Evolutionary conservation across 64 coral and sea anemone genomes (phyloP), one percentile per base, ranked within the genome.

Genomic region (Montipora foliosa): DNA sequence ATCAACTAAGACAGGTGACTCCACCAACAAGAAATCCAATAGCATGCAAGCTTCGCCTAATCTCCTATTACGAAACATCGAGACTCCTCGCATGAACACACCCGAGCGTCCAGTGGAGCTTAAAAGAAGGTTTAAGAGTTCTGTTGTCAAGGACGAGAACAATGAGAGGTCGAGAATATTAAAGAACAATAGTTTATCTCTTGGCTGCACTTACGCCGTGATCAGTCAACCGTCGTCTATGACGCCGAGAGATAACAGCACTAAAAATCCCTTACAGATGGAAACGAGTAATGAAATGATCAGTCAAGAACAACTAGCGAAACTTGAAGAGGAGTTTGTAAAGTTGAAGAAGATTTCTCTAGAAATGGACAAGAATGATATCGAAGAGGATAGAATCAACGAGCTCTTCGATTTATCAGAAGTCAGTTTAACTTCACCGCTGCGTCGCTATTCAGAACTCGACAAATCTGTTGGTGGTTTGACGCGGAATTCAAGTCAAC

Each of bases 141-240:
- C 44, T 5, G 47, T 86, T 72, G 64, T 86, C 82, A 49, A 86
- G 47, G 44, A 50, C 46, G 66, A 44, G 22, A 86, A 71, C 82
- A 86, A 49, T 74, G 84, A 93, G 46, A 88, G 61, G 84, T 93
- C 76, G 88, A 77, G 87, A 85, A 8, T 79, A 92, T 86, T 50
- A 70, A 14, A 70, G 44, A 86, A 72, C 50, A 71, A 45, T 57
- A 57, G 11, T 72, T 86, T 86, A 8, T 86, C 82, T 71, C 78
- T 93, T 44, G 90, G 90, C 13, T 88, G 82, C 74, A 81, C 92
- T 52, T 93, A 93, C 78, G 84, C 84, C 8, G 44, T 93, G 62
- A 59, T 93, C 47, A 75, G 84, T 24, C 92, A 88, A 93, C 84
- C 92, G 61, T 50, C 66, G 7, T 66, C 66, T 2, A 62, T 6